Evolutionary conservation across 2,113 vertebrate species (phyloP).

Genomic region (Pyxicephalus adspersus): DNA sequence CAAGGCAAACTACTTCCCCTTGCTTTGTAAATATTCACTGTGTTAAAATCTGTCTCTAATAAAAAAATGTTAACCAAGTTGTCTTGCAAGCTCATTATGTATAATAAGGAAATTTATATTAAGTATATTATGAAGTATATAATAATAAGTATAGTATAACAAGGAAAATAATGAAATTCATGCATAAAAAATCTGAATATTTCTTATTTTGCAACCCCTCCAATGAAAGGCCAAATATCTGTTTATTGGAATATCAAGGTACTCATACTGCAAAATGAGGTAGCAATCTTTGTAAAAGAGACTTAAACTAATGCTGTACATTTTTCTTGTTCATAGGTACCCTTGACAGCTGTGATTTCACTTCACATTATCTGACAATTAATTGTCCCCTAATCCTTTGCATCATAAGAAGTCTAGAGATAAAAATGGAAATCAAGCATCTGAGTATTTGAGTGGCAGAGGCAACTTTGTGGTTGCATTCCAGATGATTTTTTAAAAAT

Average conservation of each 20-base stretch:
- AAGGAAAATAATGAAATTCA: neutral
- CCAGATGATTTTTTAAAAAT: conserved; percentile 79
- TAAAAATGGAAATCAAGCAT: conserved; percentile 62
- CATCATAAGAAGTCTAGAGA: conserved; percentile 62
- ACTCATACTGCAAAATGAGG: neutral
- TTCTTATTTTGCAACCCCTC: conserved; percentile 26
- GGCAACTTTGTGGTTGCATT: conserved; percentile 62
- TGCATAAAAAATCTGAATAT: conserved; percentile 1
- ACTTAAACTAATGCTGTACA: conserved; percentile 3
- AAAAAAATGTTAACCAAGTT: too few species aligned
- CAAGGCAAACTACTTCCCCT: too few species aligned
- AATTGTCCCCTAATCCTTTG: conserved; percentile 81
- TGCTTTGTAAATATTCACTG: too few species aligned
- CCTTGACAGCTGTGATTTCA: conserved; percentile 60
- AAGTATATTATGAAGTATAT: too few species aligned
- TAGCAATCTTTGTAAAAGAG: conserved; percentile 9
- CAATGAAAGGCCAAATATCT: conserved; percentile 22
- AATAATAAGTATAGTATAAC: too few species aligned
- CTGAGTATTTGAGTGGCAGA: conserved; percentile 72
- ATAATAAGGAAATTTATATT: too few species aligned
- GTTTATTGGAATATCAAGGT: conserved; percentile 18
- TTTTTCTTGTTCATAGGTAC: conserved; percentile 27
- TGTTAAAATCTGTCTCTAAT: too few species aligned
- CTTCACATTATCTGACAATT: conserved; percentile 70
- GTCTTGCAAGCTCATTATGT: too few species aligned